Conservation (phyloP, 2,113 vertebrate species). For the Poeciliopsis turrubarensis region DNA sequence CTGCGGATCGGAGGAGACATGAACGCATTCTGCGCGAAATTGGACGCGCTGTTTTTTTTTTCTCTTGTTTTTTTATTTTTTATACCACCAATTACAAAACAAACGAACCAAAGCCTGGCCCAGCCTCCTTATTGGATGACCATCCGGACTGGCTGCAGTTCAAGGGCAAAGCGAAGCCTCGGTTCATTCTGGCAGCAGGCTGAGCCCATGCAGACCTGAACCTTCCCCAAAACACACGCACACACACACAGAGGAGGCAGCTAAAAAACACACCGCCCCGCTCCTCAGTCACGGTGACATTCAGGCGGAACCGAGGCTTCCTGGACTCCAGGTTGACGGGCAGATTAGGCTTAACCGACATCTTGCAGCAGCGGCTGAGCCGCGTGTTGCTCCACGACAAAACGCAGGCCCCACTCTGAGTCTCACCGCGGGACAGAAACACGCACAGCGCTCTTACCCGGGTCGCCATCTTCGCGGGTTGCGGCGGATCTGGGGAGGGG, state of each 20-base stretch:
- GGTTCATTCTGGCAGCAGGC: background rate
- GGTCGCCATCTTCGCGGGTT: slow-evolving; percentile 78
- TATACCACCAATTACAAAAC: no score
- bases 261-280: background rate
- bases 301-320: slow-evolving; percentile 16
- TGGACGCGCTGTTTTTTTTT: background rate
- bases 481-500: slow-evolving; percentile 34
- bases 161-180: slow-evolving; percentile 62
- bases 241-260: no score
- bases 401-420: fast-evolving
- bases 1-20: no score
- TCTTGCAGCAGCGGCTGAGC: slow-evolving; percentile 16
- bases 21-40: no score
- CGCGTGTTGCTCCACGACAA: background rate
- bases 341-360: slow-evolving; percentile 28
- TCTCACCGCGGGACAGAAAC: no score
- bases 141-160: slow-evolving; percentile 20
- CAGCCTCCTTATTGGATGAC: background rate
- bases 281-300: slow-evolving; percentile 41
- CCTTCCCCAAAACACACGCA: background rate
- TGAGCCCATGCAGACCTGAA: background rate
- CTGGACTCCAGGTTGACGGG: no score
- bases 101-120: background rate
- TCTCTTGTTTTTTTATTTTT: background rate
- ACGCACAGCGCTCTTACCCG: slow-evolving; percentile 69